Conservation (phyloP, 2,113 vertebrate genomes). For the Pelecanoides urinatrix region DNA sequence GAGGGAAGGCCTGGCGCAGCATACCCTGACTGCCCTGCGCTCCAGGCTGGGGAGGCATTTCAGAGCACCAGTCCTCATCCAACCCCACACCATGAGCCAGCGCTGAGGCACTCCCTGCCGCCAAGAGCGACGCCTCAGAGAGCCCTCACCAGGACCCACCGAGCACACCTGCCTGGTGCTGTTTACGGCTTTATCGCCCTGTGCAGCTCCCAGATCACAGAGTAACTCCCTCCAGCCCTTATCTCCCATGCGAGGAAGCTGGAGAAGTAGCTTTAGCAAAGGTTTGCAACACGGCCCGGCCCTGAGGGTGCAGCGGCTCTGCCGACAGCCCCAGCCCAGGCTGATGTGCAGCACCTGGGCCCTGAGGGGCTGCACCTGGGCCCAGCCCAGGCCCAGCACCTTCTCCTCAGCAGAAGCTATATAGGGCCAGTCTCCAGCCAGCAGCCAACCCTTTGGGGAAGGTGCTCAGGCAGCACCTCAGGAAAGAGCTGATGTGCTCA, state of each 20-base stretch:
- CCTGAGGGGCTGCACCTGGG: neutral
- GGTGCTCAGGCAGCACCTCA: accelerated
- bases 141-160: too few relatives aligned
- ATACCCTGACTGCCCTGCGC: too few relatives aligned
- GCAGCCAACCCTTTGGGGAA: accelerated
- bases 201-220: neutral
- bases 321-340: neutral
- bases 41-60: neutral
- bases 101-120: accelerated
- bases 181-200: too few relatives aligned
- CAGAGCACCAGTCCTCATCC: neutral
- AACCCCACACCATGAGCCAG: accelerated
- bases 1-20: neutral
- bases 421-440: accelerated
- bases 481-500: accelerated
- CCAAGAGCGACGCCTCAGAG: accelerated
- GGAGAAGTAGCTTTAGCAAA: neutral
- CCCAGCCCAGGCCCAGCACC: neutral
- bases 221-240: neutral
- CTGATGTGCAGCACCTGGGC: neutral
- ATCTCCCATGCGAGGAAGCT: neutral
- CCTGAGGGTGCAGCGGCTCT: neutral
- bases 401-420: neutral
- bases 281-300: accelerated
- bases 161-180: too few relatives aligned